Evolutionary conservation across 2,888 invertebrate species (phyloP).

Genomic region (Tachystola acroxantha): DNA sequence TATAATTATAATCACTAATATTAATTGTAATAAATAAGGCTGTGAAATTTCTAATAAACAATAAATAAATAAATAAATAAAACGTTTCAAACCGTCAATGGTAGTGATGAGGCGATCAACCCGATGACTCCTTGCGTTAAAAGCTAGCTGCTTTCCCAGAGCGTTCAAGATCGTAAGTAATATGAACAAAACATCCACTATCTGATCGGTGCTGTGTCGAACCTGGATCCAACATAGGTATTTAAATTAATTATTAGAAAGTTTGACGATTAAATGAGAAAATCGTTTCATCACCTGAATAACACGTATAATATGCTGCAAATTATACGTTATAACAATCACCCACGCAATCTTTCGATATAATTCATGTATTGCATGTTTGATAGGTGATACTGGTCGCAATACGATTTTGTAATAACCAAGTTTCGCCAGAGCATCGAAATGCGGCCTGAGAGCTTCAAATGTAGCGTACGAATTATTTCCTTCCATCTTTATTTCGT

Average conservation of each 20-base stretch:
- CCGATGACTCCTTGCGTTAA: background rate
- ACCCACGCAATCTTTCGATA: constrained; percentile 24
- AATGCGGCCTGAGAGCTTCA: constrained; percentile 40
- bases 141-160: background rate
- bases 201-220: background rate
- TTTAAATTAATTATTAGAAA: too few relatives aligned
- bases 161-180: background rate
- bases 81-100: too few relatives aligned
- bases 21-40: too few relatives aligned
- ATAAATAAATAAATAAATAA: too few relatives aligned
- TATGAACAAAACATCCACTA: background rate
- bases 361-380: background rate
- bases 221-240: background rate
- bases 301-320: constrained; percentile 51
- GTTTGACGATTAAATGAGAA: too few relatives aligned
- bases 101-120: background rate
- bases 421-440: constrained; percentile 36
- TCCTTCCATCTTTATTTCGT: background rate
- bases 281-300: constrained; percentile 49
- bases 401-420: background rate
- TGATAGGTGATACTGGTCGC: background rate
- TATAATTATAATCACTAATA: too few relatives aligned
- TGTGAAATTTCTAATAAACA: too few relatives aligned
- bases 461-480: background rate
- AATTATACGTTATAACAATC: constrained; percentile 43